Evolutionary conservation across 2,888 invertebrate genomes (phyloP), one percentile per base, ranked within the genome.

Genomic region (Drosophila subsilvestris): DNA sequence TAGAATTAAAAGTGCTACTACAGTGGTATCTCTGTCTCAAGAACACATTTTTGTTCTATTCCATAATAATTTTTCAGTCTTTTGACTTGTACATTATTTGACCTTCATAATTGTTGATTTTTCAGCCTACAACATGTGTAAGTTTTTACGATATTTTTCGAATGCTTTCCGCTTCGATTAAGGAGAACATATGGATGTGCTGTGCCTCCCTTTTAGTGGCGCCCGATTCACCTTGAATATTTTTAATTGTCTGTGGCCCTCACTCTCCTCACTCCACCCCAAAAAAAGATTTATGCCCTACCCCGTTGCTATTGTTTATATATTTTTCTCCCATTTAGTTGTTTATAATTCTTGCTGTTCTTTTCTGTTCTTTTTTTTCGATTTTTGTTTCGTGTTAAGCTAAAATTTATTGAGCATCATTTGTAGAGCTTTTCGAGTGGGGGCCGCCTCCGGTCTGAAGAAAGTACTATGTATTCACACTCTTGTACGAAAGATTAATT

Each of bases 401-500:
- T 43, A 17, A 42, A 55, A 67, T 66, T 66, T 66, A 66, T 66
- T 66, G 42, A 66, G 49, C 67, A 67, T 66, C 55, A 66, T 66
- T 48, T 66, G 54, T 65, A n/a, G n/a, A n/a, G n/a, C n/a, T n/a
- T n/a, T n/a, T n/a, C 22, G 27, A 27, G 3, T 12, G 32, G 32
- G 32, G 12, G 25, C 25, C 25, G 42, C 54, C 47, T 32, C 12
- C 6, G 56, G 45, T 10, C 62, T 12, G 27, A 18, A 20, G 17
- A 61, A 42, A 63, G 42, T 62, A 37, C 37, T 6, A 32, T 12
- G 44, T 25, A 45, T 63, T 63, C 63, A 53, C 63, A 63, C 45
- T 10, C 45, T 48, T 61, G 67, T 29, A 14, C 12, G 1, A 10
- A 29, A 65, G 65, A 66, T 66, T 67, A 66, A 66, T 65, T 60